Percentiles rank a stretch among this genome's conserved stretches.
Evolutionary conservation across 2,113 vertebrate species (phyloP).

Genomic region (Edolisoma coerulescens): DNA sequence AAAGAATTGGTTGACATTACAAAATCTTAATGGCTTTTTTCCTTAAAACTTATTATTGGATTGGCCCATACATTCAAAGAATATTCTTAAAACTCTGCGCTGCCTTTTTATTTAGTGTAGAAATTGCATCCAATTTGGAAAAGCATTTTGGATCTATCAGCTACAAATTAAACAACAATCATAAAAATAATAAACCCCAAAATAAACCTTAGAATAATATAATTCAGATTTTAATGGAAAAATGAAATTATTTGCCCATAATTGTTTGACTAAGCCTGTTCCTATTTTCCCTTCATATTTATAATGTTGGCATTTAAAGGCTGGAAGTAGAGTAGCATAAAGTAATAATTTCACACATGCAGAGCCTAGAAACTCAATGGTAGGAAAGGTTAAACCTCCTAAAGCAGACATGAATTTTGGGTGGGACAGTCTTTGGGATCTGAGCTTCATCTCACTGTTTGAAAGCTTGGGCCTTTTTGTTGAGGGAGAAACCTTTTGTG

Average conservation of each 20-base stretch:
- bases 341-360: neutral
- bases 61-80: neutral
- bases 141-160: neutral
- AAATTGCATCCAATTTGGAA: slow-evolving; percentile 16
- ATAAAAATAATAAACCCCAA: neutral
- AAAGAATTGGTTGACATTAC: slow-evolving; percentile 37
- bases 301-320: neutral
- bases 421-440: neutral
- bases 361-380: neutral
- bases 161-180: slow-evolving; percentile 17
- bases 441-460: neutral
- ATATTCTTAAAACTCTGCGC: neutral
- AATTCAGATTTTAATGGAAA: slow-evolving; percentile 30
- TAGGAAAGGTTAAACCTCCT: neutral
- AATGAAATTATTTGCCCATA: neutral
- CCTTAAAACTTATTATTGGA: slow-evolving; percentile 43
- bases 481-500: neutral
- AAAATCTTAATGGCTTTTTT: slow-evolving; percentile 62
- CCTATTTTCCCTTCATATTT: neutral
- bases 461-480: neutral
- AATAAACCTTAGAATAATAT: neutral
- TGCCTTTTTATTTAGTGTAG: neutral
- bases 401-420: neutral
- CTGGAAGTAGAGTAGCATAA: neutral
- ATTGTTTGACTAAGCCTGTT: neutral